These are phyloP conservation scores for Lutraria rhynchaena DNA, from an alignment of 1,140 invertebrate species.

Conservation along the genomic window DNA sequence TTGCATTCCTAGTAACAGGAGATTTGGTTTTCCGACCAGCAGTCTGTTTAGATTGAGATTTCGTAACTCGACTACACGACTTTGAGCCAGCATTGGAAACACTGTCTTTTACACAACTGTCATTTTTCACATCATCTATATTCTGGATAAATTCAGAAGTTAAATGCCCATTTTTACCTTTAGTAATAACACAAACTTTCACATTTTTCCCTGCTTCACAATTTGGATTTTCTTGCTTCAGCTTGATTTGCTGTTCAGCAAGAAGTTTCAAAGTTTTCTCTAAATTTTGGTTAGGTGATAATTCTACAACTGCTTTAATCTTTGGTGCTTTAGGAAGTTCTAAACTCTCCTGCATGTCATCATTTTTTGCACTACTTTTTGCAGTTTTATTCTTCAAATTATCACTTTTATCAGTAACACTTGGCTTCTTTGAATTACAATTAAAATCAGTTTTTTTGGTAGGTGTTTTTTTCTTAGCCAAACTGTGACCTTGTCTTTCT, in stretches of 20 bases:
- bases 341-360: no score
- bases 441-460: conserved; percentile 32
- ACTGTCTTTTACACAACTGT: neutral
- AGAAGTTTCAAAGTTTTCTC: conserved; percentile 13
- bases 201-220: neutral
- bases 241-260: neutral
- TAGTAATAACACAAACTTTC: neutral
- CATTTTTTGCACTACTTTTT: no score
- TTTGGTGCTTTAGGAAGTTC: neutral
- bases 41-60: conserved; percentile 26
- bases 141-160: no score
- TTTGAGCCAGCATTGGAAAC: neutral
- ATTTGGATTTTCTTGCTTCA: neutral
- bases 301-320: neutral
- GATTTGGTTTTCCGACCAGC: conserved; percentile 5
- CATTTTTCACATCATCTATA: neutral
- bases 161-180: neutral
- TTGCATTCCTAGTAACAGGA: conserved; percentile 8
- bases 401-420: no score
- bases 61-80: neutral
- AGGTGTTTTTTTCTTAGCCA: conserved; percentile 24
- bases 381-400: no score
- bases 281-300: neutral
- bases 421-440: conserved; percentile 41
- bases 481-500: conserved; percentile 4